Conservation (phyloP, 2,797 vertebrate species). For the Botia almorhae region DNA sequence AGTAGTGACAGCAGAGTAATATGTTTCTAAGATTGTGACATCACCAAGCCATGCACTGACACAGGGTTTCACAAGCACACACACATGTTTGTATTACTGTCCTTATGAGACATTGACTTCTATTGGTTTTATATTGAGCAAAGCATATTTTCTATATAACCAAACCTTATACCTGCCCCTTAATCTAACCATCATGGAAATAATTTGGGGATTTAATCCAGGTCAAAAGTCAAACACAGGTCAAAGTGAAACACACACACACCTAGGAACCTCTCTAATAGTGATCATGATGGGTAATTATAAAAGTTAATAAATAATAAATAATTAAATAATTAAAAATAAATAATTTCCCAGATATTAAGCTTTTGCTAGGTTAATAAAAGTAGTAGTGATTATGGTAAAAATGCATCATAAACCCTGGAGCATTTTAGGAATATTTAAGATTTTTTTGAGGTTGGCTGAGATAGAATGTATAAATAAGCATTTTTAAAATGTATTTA, state of each 20-base stretch:
- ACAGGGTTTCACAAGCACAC: conserved; percentile 6
- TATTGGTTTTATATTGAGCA: too few species aligned
- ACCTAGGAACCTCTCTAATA: not conserved
- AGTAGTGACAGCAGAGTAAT: conserved; percentile 6
- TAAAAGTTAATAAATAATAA: not conserved
- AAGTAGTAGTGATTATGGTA: not conserved
- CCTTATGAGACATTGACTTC: not conserved
- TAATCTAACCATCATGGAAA: not conserved
- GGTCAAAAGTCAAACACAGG: too few species aligned
- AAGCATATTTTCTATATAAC: too few species aligned
- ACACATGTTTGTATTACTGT: not conserved
- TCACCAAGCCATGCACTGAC: not conserved
- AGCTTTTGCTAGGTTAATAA: not conserved
- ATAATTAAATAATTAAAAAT: too few species aligned
- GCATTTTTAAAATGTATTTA: too few species aligned
- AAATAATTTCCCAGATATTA: conserved; percentile 11
- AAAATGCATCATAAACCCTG: conserved; percentile 8
- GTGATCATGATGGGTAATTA: conserved; percentile 13
- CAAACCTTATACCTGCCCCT: not conserved
- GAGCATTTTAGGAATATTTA: conserved; percentile 12
- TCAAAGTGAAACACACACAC: too few species aligned
- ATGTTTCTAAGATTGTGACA: conserved; percentile 4
- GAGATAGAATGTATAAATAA: not conserved
- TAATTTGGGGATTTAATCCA: not conserved
- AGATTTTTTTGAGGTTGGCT: not conserved